Evolutionary conservation across 2,888 invertebrate species (phyloP).

Genomic region (Cerceris ruficornis): DNA sequence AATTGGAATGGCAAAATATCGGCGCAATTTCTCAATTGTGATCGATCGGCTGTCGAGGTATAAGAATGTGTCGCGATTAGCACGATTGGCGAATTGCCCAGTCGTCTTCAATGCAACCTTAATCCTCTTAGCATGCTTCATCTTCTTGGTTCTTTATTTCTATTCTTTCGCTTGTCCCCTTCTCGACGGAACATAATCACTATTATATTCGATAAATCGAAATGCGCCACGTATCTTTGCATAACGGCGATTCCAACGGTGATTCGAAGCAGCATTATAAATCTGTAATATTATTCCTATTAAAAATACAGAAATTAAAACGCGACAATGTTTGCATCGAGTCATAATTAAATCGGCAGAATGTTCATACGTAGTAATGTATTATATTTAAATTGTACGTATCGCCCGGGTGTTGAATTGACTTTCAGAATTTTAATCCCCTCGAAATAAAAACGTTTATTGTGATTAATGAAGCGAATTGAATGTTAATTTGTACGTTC

Average conservation of each 20-base stretch:
- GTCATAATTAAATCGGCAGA: too few species aligned
- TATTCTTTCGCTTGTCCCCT: slow-evolving; percentile 22
- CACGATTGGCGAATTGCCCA: slow-evolving; percentile 58
- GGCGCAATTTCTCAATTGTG: slow-evolving; percentile 44
- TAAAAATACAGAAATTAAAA: too few species aligned
- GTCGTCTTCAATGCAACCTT: slow-evolving; percentile 49
- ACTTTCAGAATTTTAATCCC: too few species aligned
- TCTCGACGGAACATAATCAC: slow-evolving; percentile 1
- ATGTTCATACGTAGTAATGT: too few species aligned
- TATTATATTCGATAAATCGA: slow-evolving; percentile 7
- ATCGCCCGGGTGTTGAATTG: too few species aligned
- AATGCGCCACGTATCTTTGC: too few species aligned
- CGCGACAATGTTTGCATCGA: too few species aligned
- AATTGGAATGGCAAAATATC: slow-evolving; percentile 30
- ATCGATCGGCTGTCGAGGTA: slow-evolving; percentile 57
- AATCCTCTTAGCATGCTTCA: slow-evolving; percentile 44
- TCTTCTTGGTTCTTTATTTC: slow-evolving; percentile 11
- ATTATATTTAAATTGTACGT: too few species aligned
- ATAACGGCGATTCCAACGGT: too few species aligned
- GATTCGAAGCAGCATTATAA: too few species aligned
- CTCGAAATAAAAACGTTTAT: too few species aligned
- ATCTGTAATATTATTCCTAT: too few species aligned
- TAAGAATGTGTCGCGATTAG: slow-evolving; percentile 65
- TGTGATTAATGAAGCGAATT: not conserved
- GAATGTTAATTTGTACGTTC: not conserved